phyloP scores from a whole-genome alignment of 2,888 invertebrate species.

The Hemithea aestivaria region DNA sequence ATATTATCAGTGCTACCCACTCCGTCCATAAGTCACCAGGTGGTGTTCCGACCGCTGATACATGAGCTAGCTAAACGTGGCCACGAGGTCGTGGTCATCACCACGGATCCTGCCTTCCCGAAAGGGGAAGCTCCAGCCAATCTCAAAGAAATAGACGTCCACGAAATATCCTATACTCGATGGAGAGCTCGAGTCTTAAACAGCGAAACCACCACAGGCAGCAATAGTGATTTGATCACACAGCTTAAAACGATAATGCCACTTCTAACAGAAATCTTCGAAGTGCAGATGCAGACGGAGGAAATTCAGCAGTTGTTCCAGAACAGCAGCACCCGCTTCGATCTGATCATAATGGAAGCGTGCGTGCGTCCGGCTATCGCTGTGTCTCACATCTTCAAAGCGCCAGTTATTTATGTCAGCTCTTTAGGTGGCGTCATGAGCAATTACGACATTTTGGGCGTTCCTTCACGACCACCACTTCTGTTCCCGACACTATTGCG shows the following conservation, averaged over 20 bases:
- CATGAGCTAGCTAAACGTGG: conserved; percentile 44
- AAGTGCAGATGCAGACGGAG: conserved; percentile 1
- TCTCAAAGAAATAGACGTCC: conserved; percentile 42
- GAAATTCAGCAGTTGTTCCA: conserved; percentile 11
- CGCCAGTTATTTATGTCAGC: conserved; percentile 25
- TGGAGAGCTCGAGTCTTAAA: conserved; percentile 3
- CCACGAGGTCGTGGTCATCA: conserved; percentile 46
- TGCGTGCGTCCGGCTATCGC: conserved; percentile 20
- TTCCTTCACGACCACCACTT: conserved; percentile 6
- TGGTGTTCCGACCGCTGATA: conserved; percentile 39
- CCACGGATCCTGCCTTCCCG: conserved; percentile 37
- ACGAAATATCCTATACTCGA: conserved; percentile 27
- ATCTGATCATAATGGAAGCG: conserved; percentile 28
- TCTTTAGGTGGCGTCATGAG: conserved; percentile 10
- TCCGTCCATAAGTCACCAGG: conserved; percentile 49
- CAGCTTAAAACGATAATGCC: too few relatives aligned
- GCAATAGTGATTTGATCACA: too few relatives aligned
- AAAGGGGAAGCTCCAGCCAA: conserved; percentile 28
- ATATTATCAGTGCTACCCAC: conserved; percentile 39
- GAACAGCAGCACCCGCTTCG: conserved; percentile 16
- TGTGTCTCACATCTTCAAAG: conserved; percentile 23
- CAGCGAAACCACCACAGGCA: too few relatives aligned
- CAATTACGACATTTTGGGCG: conserved; percentile 12
- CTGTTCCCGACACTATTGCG: conserved; percentile 4
- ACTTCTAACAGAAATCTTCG: too few relatives aligned